Evolutionary conservation across 2,113 vertebrate species (phyloP).

Genomic region (Ptilorrhoa leucosticta): DNA sequence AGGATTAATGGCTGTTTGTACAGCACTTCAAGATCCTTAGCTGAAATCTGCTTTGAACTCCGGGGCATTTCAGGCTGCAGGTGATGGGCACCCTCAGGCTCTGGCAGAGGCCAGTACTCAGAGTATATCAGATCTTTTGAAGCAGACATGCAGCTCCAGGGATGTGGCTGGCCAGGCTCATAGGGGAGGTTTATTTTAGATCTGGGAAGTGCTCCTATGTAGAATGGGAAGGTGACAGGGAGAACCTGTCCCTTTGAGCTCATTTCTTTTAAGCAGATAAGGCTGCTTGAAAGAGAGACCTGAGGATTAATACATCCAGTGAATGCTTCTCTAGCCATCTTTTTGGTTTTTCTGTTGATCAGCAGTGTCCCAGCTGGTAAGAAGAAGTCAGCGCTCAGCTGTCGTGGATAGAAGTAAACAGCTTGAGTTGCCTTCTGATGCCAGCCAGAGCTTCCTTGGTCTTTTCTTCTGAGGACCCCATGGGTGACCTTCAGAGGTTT

Average conservation of each 20-base stretch:
- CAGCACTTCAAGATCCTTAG: not conserved
- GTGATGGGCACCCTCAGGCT: not conserved
- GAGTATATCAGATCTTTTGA: not conserved
- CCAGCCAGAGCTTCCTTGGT: not conserved
- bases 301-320: not conserved
- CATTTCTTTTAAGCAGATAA: not conserved
- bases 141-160: not conserved
- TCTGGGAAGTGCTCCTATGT: not conserved
- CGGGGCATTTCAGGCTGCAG: not conserved
- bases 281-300: not conserved
- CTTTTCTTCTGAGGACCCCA: not conserved
- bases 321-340: not conserved
- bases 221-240: not conserved
- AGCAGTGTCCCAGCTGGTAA: not conserved
- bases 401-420: not conserved
- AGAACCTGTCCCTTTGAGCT: not conserved
- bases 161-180: not conserved
- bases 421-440: not conserved
- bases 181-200: not conserved
- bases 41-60: not conserved
- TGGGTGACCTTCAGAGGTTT: not conserved
- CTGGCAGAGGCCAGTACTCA: not conserved
- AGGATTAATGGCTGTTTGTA: constrained; percentile 35
- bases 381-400: not conserved
- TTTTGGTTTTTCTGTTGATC: not conserved